phyloP scores from a whole-genome alignment of 2,113 vertebrate genomes.

The Ginglymostoma cirratum region DNA sequence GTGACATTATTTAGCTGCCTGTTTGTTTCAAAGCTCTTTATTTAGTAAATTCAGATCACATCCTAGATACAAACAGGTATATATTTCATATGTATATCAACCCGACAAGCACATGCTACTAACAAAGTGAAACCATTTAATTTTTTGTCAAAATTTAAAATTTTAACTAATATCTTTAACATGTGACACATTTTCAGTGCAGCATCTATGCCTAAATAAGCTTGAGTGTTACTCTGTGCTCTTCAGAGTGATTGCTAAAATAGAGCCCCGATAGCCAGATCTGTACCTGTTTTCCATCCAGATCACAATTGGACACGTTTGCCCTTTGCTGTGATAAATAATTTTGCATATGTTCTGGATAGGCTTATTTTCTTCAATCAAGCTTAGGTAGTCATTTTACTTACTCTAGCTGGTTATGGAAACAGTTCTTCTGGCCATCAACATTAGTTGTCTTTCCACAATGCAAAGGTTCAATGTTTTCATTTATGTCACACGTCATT shows the following conservation, averaged over 20 bases:
- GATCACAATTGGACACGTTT: background rate
- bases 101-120: too few relatives aligned
- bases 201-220: too few relatives aligned
- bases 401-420: background rate
- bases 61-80: too few relatives aligned
- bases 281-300: background rate
- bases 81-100: too few relatives aligned
- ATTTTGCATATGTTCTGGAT: background rate
- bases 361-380: background rate
- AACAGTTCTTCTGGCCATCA: background rate
- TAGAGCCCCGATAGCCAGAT: background rate
- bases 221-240: background rate
- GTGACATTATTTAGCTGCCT: too few relatives aligned
- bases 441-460: background rate
- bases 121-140: too few relatives aligned
- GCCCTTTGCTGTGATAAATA: background rate
- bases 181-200: too few relatives aligned
- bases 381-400: background rate
- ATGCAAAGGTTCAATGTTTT: background rate
- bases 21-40: too few relatives aligned
- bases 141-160: too few relatives aligned
- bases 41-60: too few relatives aligned
- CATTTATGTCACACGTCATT: background rate
- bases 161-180: too few relatives aligned
- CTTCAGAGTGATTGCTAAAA: too few relatives aligned